Base-by-base conservation (phyloP, 1,140 invertebrate species). In the Lepidurus arcticus region DNA sequence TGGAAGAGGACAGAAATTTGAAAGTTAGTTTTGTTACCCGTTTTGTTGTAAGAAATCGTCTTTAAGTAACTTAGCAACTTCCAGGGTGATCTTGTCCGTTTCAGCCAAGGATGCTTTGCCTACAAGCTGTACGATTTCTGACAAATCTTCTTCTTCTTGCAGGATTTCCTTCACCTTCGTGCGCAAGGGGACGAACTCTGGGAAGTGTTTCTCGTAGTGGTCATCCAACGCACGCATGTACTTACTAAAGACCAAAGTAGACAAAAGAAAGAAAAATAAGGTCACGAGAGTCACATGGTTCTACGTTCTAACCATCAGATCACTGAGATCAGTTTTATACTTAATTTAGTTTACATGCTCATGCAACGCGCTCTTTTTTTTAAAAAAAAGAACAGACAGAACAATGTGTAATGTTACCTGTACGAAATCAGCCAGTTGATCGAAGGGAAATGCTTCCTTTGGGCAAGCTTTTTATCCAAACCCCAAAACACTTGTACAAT, bases 401-500 rank as follows among this genome's bases (percentile, higher is more conserved):
- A 76, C 26, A 76, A 34, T 65, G 10, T 42, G 11, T 76, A 76
- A 4, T 43, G 16, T 76, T 45, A 80, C 86, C 90, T 94, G 90
- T 99, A 99, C 0, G 96, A 98, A 85, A 99, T 99, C 78, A 99
- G 90, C 98, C 98, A 99, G 87, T 99, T 99, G 85, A 99, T 96
- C 78, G 97, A 99, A 53, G 98, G 98, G 90, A 99, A 99, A 88
- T 99, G 98, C 87, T 99, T 99, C 80, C 98, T 90, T 87, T 99
- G 98, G 4, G 98, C 98, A 74, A 99, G 88, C 86, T 99, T 99
- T 87, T 99, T 99, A 85, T 99, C 98, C 82, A 99, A 88, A 82
- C 98, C 98, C 98, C 98, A 99, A 88, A 99, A 99, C 85, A 99
- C 98, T 88, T 99, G 98, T 26, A 99, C 98, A 85, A 99, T 99